Evolutionary conservation across 2,113 vertebrate genomes (phyloP).

Genomic region (Pomatorhinus ruficollis): DNA sequence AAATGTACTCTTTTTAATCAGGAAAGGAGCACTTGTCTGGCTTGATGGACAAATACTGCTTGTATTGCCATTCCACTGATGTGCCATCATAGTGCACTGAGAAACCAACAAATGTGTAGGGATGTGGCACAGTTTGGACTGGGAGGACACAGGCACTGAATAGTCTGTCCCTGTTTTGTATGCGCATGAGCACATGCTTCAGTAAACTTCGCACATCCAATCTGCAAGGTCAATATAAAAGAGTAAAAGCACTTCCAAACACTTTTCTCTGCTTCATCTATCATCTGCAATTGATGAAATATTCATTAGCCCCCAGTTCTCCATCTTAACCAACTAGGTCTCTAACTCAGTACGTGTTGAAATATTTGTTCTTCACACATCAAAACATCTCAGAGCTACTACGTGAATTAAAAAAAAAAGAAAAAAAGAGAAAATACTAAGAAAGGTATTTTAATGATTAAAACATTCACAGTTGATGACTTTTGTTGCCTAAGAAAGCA

Average conservation of each 20-base stretch:
- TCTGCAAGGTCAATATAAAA: neutral
- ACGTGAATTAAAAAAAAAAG: neutral
- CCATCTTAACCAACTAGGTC: neutral
- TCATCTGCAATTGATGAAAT: conserved; percentile 13
- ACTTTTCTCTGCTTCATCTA: neutral
- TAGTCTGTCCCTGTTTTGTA: neutral
- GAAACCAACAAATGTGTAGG: conserved; percentile 3
- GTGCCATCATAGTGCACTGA: neutral
- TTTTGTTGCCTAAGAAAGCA: neutral
- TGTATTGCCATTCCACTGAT: conserved; percentile 12
- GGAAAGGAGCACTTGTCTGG: conserved; percentile 15
- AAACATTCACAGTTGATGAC: neutral
- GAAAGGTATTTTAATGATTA: neutral
- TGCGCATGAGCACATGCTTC: neutral
- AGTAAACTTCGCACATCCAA: neutral
- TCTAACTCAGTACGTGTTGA: neutral
- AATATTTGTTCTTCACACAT: neutral
- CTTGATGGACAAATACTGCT: conserved; percentile 17
- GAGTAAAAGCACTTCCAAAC: neutral
- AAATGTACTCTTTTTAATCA: conserved; percentile 27
- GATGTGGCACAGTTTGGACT: neutral
- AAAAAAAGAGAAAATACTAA: neutral
- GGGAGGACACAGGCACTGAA: neutral
- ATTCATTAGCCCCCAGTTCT: neutral
- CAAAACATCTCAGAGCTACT: neutral